These are phyloP conservation scores for Ctenopoma kingsleyae DNA, from an alignment of 2,797 vertebrate genomes.

Conservation along the genomic window DNA sequence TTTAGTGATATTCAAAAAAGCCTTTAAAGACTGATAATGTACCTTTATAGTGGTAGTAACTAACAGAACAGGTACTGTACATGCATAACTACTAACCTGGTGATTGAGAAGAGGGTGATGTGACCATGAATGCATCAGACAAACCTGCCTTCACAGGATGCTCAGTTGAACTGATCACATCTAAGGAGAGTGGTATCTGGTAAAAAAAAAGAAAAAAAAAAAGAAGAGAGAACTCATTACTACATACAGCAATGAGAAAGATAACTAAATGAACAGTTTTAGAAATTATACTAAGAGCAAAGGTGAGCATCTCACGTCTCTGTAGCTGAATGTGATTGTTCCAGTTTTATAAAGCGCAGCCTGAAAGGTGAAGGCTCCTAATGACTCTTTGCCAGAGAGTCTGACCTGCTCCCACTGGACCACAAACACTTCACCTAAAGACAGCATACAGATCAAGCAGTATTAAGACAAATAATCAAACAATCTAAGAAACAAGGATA, in stretches of 20 bases:
- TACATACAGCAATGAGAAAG: neutral
- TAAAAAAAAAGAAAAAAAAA: neutral
- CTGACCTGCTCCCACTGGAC: constrained; percentile 95
- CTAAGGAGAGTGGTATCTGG: constrained; percentile 90
- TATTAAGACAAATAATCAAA: constrained; percentile 7
- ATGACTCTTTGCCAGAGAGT: constrained; percentile 88
- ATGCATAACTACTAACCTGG: constrained; percentile 83
- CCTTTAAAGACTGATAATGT: neutral
- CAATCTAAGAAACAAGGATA: neutral
- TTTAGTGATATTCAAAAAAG: neutral
- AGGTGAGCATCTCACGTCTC: constrained; percentile 85
- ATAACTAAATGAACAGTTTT: neutral
- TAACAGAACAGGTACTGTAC: neutral
- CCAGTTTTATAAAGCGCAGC: constrained; percentile 89
- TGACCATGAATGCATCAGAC: constrained; percentile 94
- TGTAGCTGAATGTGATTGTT: constrained; percentile 91
- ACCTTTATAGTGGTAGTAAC: neutral
- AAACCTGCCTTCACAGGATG: constrained; percentile 94
- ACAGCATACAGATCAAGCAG: constrained; percentile 2
- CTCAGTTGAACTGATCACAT: constrained; percentile 87
- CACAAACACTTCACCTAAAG: constrained; percentile 90
- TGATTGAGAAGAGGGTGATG: constrained; percentile 79
- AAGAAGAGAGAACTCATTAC: neutral
- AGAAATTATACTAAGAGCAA: neutral
- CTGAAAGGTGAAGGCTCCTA: constrained; percentile 95